Evolutionary conservation across 1,140 invertebrate genomes (phyloP), one percentile per base, ranked within the genome.

Genomic region (Physella acuta): DNA sequence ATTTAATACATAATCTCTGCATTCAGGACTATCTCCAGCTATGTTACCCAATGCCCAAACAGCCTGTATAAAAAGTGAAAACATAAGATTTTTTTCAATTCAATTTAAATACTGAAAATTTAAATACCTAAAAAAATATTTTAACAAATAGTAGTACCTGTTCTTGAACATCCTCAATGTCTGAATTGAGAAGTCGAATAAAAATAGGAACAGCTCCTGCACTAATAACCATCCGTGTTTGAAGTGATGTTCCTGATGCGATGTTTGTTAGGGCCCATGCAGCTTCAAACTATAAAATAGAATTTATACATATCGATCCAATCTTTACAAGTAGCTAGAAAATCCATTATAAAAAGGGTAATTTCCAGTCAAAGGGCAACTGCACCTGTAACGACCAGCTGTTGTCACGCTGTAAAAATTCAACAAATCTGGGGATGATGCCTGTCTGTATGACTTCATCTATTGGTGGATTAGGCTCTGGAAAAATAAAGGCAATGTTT

Each of bases 211-310:
- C 94, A 33, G 95, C 95, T 55, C 94, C 94, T 39, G 94, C 93
- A 76, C 96, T 93, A 75, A 98, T 93, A 0, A 99, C 95, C 77
- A 94, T 91, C 67, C 91, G 88, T 2, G 96, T 98, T 85, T 98
- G 95, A 68, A 91, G 88, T 24, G 94, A 95, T 28, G 94, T 97
- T n/a, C 96, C 96, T 2, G 94, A 97, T 2, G 95, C 96, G 76
- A 99, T 97, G 85, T 99, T 99, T 61, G 96, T 99, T 71, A 99
- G 84, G 58, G 95, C 94, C 96, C 96, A 99, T 56, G 96, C 95
- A 68, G 96, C 95, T 88, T 99, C 96, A 88, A 98, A 99, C 92
- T 98, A 55, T 55, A 5, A 20, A 55, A 55, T 55, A 20, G 8
- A 20, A 55, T 55, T 55, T 55, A n/a, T 5, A 51, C 51, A 51